phyloP scores from a whole-genome alignment of 2,888 invertebrate species.

The Amphimallon solstitiale region DNA sequence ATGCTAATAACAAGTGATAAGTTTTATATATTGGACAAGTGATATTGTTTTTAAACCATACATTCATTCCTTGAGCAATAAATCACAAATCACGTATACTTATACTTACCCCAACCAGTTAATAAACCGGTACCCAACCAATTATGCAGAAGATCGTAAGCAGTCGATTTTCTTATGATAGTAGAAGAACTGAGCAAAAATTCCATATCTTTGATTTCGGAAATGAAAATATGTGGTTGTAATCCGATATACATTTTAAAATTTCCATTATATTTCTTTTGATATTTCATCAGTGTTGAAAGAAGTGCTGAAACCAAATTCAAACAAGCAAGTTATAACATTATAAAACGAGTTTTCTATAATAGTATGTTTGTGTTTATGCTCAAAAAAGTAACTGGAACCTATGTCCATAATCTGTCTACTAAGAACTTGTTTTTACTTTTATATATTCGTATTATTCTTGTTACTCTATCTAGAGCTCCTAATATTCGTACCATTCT shows the following conservation, averaged over 20 bases:
- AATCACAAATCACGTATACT: neutral
- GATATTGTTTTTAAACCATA: no score
- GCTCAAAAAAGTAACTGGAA: no score
- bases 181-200: constrained; percentile 51
- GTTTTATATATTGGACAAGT: no score
- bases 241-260: constrained; percentile 31
- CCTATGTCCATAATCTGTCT: no score
- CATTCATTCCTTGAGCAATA: no score
- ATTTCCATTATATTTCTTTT: constrained; percentile 24
- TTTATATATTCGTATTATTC: no score
- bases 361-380: no score
- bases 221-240: constrained; percentile 9
- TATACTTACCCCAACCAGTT: constrained; percentile 57
- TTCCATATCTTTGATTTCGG: constrained; percentile 33
- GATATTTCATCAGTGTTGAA: constrained; percentile 4
- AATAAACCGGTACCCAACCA: constrained; percentile 61
- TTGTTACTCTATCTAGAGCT: no score
- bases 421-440: no score
- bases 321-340: neutral
- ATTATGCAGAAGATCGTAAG: constrained; percentile 54
- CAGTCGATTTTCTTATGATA: constrained; percentile 55
- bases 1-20: no score
- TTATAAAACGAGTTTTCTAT: neutral
- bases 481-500: no score
- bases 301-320: constrained; percentile 7